Conservation (phyloP, 2,888 invertebrate species). For the Scaptomyza polygonia region DNA sequence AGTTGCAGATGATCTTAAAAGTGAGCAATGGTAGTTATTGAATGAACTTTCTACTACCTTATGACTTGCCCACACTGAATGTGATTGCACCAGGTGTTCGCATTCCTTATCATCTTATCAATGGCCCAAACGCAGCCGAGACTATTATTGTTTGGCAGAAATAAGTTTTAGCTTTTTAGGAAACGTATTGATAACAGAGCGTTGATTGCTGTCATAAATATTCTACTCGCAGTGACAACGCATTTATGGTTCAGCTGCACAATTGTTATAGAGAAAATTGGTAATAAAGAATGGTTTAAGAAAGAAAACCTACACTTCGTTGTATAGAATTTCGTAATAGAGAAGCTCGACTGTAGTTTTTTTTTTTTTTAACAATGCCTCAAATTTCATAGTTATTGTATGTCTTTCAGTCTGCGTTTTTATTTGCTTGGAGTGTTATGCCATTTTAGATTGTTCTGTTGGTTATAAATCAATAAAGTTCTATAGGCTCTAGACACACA, state of each 20-base stretch:
- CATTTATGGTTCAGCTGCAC: not conserved
- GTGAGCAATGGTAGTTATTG: conserved; percentile 41
- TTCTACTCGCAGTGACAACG: conserved; percentile 12
- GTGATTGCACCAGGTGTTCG: conserved; percentile 43
- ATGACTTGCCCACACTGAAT: not conserved
- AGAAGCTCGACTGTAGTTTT: too few species aligned
- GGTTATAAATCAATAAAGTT: not conserved
- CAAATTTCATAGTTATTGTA: not conserved
- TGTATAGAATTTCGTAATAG: too few species aligned
- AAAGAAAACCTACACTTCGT: too few species aligned
- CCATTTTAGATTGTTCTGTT: not conserved
- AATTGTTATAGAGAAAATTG: not conserved
- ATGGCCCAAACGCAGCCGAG: not conserved
- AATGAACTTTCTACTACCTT: conserved; percentile 1
- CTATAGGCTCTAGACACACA: too few species aligned
- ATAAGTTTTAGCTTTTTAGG: conserved; percentile 19
- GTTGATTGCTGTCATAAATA: conserved; percentile 2
- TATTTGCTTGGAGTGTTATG: conserved; percentile 2
- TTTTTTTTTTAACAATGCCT: conserved; percentile 6
- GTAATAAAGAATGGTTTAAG: too few species aligned
- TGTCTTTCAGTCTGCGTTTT: not conserved
- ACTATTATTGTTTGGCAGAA: conserved; percentile 35
- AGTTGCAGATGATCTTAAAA: conserved; percentile 34
- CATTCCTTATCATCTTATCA: conserved; percentile 44
- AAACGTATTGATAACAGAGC: conserved; percentile 26